Evolutionary conservation across 2,888 invertebrate genomes (phyloP).

Genomic region (Crepidodera aurea): DNA sequence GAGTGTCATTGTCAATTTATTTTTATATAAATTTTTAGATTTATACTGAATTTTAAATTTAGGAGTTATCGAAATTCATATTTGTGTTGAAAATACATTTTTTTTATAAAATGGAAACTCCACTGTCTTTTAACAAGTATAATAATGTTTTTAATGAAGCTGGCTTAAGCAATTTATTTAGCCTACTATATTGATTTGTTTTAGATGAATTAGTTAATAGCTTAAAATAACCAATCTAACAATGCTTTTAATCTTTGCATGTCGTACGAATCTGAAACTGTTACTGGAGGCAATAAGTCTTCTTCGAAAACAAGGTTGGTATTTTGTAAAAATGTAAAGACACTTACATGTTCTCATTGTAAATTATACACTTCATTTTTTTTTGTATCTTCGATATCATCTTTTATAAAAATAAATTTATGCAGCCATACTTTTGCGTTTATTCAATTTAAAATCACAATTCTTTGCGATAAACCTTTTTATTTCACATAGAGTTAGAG

Average conservation of each 20-base stretch:
- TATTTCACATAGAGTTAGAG: too few species aligned
- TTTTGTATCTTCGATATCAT: not conserved
- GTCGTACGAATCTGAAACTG: constrained; percentile 76
- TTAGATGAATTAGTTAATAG: constrained; percentile 23
- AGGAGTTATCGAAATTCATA: too few species aligned
- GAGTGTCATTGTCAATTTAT: too few species aligned
- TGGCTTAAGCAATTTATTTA: not conserved
- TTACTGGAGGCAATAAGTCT: constrained; percentile 71
- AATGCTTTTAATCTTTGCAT: constrained; percentile 67
- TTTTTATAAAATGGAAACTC: too few species aligned
- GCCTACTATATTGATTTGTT: constrained; percentile 19
- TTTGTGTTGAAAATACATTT: too few species aligned
- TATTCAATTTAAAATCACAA: too few species aligned
- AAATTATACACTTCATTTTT: not conserved
- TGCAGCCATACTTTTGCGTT: too few species aligned
- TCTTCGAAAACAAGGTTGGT: constrained; percentile 61
- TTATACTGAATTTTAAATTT: too few species aligned
- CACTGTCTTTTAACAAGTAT: too few species aligned
- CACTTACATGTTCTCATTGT: constrained; percentile 1
- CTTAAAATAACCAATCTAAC: constrained; percentile 49
- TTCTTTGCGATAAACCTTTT: too few species aligned
- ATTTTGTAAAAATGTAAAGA: constrained; percentile 32
- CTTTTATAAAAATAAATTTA: too few species aligned
- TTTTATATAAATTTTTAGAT: too few species aligned
- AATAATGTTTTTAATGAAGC: not conserved